phyloP scores from a whole-genome alignment of 2,797 vertebrate species.

The Rhinella marina region DNA sequence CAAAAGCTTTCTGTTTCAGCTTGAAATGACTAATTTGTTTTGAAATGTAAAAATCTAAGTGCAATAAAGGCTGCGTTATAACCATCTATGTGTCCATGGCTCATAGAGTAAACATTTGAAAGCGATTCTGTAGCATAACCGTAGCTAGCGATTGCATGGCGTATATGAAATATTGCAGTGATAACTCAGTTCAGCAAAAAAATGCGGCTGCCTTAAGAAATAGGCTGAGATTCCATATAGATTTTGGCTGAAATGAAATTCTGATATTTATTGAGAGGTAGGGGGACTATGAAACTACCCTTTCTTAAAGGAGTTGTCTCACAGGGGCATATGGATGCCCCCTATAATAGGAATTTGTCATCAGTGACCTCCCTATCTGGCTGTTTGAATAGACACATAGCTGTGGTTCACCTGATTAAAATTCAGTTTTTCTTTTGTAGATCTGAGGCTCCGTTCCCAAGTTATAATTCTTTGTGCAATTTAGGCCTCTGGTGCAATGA shows the following conservation, averaged over 20 bases:
- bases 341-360: too few relatives aligned
- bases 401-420: too few relatives aligned
- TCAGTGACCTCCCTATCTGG: too few relatives aligned
- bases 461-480: too few relatives aligned
- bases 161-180: neutral
- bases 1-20: neutral
- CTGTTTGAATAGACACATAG: too few relatives aligned
- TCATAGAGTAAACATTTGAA: neutral
- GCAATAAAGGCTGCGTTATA: neutral
- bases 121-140: neutral
- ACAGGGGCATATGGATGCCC: too few relatives aligned
- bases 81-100: neutral
- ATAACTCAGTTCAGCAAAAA: neutral
- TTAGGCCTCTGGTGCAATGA: too few relatives aligned
- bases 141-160: neutral
- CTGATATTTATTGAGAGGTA: neutral
- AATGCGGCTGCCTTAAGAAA: neutral
- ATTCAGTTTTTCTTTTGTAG: too few relatives aligned
- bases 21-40: conserved; percentile 49
- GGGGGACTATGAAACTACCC: too few relatives aligned
- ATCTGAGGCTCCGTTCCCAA: too few relatives aligned
- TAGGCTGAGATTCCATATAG: neutral
- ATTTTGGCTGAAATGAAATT: neutral
- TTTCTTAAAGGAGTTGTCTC: too few relatives aligned
- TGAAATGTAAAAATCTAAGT: conserved; percentile 25